Conservation (phyloP, 2,888 invertebrate genomes). For the Encarsia formosa region DNA sequence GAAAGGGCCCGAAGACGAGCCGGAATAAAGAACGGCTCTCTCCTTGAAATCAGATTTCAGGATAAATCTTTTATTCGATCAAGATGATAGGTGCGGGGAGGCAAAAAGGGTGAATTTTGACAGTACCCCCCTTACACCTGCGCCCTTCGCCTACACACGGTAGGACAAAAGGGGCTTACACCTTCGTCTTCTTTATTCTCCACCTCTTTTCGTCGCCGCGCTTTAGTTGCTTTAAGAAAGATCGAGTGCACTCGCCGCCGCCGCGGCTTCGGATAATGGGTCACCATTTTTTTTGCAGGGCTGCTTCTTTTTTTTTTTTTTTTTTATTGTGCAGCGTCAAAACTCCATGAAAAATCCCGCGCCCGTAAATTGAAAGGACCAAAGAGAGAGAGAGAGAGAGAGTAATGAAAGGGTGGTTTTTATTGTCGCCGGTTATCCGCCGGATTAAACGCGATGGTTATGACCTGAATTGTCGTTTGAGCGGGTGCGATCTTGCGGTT, state of each 20-base stretch:
- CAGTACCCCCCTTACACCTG: too few species aligned
- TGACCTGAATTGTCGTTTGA: too few species aligned
- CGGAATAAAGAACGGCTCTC: too few species aligned
- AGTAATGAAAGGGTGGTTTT: slow-evolving; percentile 24
- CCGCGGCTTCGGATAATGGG: background rate
- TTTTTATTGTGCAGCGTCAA: slow-evolving; percentile 22
- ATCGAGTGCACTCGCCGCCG: background rate
- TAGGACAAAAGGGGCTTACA: background rate
- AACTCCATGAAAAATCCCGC: slow-evolving; percentile 37
- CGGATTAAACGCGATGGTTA: too few species aligned
- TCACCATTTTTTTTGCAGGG: too few species aligned
- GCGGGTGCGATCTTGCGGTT: slow-evolving; percentile 21
- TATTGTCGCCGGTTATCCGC: too few species aligned
- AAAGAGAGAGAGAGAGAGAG: background rate
- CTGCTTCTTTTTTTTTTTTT: slow-evolving; percentile 1
- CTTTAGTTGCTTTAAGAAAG: background rate
- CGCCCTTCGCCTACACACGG: too few species aligned
- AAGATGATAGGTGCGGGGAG: too few species aligned
- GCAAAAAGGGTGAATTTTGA: too few species aligned
- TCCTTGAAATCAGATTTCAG: too few species aligned
- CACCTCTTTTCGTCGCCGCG: background rate
- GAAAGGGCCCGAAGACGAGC: too few species aligned
- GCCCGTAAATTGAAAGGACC: slow-evolving; percentile 33
- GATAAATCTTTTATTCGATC: too few species aligned
- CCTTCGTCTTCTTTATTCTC: background rate